These are phyloP conservation scores for Apodemia duryi DNA, from an alignment of 2,888 invertebrate species.

Conservation along the genomic window DNA sequence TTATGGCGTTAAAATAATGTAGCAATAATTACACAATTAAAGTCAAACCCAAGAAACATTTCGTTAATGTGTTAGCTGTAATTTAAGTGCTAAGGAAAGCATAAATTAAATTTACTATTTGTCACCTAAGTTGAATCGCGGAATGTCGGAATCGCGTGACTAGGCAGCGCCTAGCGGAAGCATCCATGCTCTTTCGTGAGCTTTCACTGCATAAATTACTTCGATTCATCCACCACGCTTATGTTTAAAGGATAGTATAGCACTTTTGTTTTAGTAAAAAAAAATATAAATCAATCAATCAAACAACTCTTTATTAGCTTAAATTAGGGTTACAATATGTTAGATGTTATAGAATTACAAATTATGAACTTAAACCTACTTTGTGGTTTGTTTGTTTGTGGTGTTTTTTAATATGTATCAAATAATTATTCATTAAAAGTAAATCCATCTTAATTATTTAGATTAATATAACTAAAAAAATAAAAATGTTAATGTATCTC, in stretches of 20 bases:
- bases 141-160: slow-evolving; percentile 73
- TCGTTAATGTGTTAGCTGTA: slow-evolving; percentile 46
- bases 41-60: slow-evolving; percentile 25
- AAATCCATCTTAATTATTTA: too few relatives aligned
- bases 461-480: too few relatives aligned
- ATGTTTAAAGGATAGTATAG: slow-evolving; percentile 39
- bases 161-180: slow-evolving; percentile 43
- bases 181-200: slow-evolving; percentile 58
- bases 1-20: slow-evolving; percentile 4
- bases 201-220: slow-evolving; percentile 68
- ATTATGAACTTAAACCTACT: too few relatives aligned
- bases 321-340: too few relatives aligned
- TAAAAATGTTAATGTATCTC: too few relatives aligned
- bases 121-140: slow-evolving; percentile 63
- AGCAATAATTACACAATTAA: slow-evolving; percentile 11
- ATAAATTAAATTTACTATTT: slow-evolving; percentile 73
- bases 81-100: slow-evolving; percentile 56
- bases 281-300: too few relatives aligned
- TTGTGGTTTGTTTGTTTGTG: too few relatives aligned
- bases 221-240: slow-evolving; percentile 51
- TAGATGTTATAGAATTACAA: too few relatives aligned
- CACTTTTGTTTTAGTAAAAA: background rate
- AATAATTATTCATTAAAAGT: too few relatives aligned
- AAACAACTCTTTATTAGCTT: too few relatives aligned
- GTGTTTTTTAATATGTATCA: too few relatives aligned